Evolutionary conservation across 2,113 vertebrate species (phyloP), one percentile per base, ranked within the genome.

Genomic region (Camelus dromedarius): DNA sequence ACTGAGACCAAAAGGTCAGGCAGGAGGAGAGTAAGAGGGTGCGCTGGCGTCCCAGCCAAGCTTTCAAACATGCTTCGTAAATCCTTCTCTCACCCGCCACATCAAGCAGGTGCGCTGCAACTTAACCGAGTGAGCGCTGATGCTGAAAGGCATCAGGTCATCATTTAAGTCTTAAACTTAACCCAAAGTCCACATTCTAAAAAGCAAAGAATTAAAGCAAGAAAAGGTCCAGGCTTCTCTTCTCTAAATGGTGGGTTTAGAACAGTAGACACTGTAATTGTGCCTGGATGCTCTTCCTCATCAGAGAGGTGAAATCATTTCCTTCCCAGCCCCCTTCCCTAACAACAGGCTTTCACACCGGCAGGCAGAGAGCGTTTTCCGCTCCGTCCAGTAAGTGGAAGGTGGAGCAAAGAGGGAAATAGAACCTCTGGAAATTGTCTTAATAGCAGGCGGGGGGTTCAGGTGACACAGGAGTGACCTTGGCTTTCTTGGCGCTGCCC

Each of bases 401-500:
- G 32, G 38, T 11, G n/a, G 32, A 79, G n/a, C 8, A 32, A 73
- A 73, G 0, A 19, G 20, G 14, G 70, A 52, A 60, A 35, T 26
- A 10, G n/a, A 42, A 5, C 15, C 56, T 84, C 66, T 38, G n/a
- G n/a, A 16, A 64, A 64, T 20, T 28, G n/a, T 54, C 16, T 50
- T n/a, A 54, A 16, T 24, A 5, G 66, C 35, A 56, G 84, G 22
- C 88, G 48, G 4, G 4, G 48, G 9, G 38, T 20, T 58, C 32
- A 7, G 35, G 19, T 2, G 5, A 67, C 14, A 20, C 0, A 66
- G 70, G 26, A 22, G 32, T n/a, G 70, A 50, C 48, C 62, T 50
- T 0, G 2, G 35, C 75, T 24, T 11, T 15, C 52, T 42, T 0
- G 22, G 7, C 1, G 0, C 75, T 35, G 13, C 42, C 8, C 24